Evolutionary conservation across 2,888 invertebrate genomes (phyloP), one percentile per base, ranked within the genome.

Genomic region (Melinaea menophilus): DNA sequence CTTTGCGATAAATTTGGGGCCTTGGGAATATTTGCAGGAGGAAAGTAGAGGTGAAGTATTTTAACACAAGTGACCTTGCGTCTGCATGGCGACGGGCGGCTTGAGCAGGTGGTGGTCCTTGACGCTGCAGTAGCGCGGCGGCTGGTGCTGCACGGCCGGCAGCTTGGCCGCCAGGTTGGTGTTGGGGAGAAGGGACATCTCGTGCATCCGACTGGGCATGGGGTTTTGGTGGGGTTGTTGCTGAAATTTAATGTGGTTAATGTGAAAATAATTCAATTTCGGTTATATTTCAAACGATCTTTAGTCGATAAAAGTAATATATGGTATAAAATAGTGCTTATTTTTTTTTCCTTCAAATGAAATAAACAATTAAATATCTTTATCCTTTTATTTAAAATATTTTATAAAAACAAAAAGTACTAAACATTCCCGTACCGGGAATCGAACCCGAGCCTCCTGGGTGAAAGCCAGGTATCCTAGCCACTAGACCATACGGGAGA

Each of bases 91-190:
- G 64, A 95, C 95, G 0, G 98, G 98, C n/a, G 98, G 98, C 82
- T 98, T 97, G 63, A 99, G 89, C 69, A 98, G 90, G 83, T 98
- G 97, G 75, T 98, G 98, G 88, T 98, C 98, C 79, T 97, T 97
- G 66, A 96, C 95, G 79, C 96, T 95, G 84, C 96, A 95, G 89
- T 95, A 95, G 63, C 95, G 94, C 41, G 95, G 94, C 56, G 96
- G 95, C 77, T 96, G 95, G 81, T 96, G 95, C 78, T 95, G 95
- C 59, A 96, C 93, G 65, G 95, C 92, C 2, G 97, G 96, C 78
- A 97, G 92, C 84, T 96, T 95, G 65, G 95, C 93, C 7, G 97
- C 96, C 77, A 97, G 90, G 92, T 97, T 96, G 46, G 95, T 95
- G 82, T 96, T 93, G 2, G 96, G 96, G 63, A 95, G 85, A 70